Conservation (phyloP, 2,113 vertebrate species). For the Oceanodroma tethys region DNA sequence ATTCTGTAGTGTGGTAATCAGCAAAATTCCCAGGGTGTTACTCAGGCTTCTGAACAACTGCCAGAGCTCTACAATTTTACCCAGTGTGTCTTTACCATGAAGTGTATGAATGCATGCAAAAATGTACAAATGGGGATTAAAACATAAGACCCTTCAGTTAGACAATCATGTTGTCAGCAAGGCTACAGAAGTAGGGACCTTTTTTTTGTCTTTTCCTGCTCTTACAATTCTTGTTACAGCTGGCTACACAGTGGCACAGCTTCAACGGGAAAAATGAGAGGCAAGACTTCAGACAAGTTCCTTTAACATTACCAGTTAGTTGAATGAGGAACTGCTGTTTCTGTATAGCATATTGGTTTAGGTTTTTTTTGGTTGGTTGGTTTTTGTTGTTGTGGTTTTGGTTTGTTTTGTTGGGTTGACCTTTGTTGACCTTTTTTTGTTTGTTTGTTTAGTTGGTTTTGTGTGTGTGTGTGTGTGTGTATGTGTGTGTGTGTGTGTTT, state of each 20-base stretch:
- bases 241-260: neutral
- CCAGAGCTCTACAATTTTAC: neutral
- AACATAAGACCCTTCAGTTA: neutral
- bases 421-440: accelerated
- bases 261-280: neutral
- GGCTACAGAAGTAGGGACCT: accelerated
- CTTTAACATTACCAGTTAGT: accelerated
- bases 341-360: accelerated
- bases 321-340: neutral
- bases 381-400: neutral
- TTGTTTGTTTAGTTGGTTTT: neutral
- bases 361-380: accelerated
- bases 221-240: neutral
- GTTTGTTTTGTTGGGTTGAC: neutral
- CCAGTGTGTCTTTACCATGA: neutral
- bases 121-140: neutral
- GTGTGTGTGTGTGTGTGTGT: too few relatives aligned
- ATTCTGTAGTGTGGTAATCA: neutral
- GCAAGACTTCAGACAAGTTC: neutral
- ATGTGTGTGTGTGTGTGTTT: too few relatives aligned
- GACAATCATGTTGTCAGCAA: neutral
- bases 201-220: neutral
- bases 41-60: neutral
- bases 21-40: neutral
- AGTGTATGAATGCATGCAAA: neutral